phyloP scores from a whole-genome alignment of 2,888 invertebrate genomes.

The Thera obeliscata region DNA sequence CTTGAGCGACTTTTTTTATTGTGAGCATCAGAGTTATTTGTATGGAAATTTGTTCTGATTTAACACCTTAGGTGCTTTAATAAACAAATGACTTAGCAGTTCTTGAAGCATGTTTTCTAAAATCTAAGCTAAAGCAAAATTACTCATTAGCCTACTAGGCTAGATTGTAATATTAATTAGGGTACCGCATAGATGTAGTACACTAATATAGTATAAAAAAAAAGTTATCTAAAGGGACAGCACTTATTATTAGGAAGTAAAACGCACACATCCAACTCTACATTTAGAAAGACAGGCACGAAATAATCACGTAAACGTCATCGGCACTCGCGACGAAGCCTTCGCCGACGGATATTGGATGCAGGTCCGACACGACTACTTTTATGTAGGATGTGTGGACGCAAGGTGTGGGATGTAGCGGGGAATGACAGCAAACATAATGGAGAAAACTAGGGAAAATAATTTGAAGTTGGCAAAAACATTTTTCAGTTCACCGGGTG shows the following conservation, averaged over 20 bases:
- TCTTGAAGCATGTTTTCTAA: neutral
- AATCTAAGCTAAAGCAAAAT: no score
- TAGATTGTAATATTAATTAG: no score
- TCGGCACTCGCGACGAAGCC: conserved; percentile 48
- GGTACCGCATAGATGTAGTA: no score
- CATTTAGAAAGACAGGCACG: conserved; percentile 2
- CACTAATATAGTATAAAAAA: no score
- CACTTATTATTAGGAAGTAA: neutral
- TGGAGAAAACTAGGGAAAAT: no score
- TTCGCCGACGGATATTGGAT: conserved; percentile 60
- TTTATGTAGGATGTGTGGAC: conserved; percentile 46
- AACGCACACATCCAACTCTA: conserved; percentile 4
- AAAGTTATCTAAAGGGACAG: neutral
- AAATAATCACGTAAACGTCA: conserved; percentile 49
- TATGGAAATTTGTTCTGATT: no score
- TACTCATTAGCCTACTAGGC: no score
- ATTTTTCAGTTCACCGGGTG: no score
- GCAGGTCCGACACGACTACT: conserved; percentile 52
- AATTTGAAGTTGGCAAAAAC: no score
- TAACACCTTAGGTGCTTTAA: no score
- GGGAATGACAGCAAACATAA: neutral
- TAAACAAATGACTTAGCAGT: neutral
- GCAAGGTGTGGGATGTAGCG: conserved; percentile 14
- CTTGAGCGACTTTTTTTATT: no score
- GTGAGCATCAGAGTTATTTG: no score